phyloP scores from a whole-genome alignment of 1,140 invertebrate genomes.

The Neotoxoptera formosana region DNA sequence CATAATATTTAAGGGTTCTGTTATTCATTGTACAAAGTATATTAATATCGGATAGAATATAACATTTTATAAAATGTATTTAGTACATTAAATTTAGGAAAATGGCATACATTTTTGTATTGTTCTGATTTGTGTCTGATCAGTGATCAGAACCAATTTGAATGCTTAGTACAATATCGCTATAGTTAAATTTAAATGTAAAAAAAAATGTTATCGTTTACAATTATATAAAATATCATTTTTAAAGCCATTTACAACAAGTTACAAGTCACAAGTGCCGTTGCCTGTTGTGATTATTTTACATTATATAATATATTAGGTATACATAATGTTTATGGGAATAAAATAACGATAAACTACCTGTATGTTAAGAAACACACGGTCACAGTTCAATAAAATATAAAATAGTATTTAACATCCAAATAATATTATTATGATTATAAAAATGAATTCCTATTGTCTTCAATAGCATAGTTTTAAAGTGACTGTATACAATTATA shows the following conservation, averaged over 20 bases:
- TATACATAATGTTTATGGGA: not conserved
- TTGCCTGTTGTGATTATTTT: too few relatives aligned
- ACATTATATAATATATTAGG: too few relatives aligned
- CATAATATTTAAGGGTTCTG: not conserved
- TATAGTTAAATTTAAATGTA: too few relatives aligned
- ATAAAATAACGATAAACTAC: not conserved
- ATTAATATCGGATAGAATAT: not conserved
- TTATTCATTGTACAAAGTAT: not conserved
- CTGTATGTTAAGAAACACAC: not conserved
- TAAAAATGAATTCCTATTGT: not conserved
- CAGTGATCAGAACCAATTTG: not conserved
- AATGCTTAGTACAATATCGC: not conserved
- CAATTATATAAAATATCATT: not conserved
- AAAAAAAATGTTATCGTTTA: not conserved
- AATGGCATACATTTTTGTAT: not conserved
- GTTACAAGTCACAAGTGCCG: not conserved
- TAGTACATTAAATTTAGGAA: not conserved
- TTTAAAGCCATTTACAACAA: not conserved
- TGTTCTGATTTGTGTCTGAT: not conserved
- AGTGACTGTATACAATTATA: not conserved
- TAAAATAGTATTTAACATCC: not conserved
- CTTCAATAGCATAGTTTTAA: not conserved
- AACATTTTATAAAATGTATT: not conserved
- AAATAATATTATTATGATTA: not conserved
- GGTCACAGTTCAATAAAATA: not conserved